Percentiles rank a stretch among this genome's conserved stretches.
These are phyloP conservation scores for Emydoidea blandingii DNA, from an alignment of 2,797 vertebrate species.

Conservation along the genomic window DNA sequence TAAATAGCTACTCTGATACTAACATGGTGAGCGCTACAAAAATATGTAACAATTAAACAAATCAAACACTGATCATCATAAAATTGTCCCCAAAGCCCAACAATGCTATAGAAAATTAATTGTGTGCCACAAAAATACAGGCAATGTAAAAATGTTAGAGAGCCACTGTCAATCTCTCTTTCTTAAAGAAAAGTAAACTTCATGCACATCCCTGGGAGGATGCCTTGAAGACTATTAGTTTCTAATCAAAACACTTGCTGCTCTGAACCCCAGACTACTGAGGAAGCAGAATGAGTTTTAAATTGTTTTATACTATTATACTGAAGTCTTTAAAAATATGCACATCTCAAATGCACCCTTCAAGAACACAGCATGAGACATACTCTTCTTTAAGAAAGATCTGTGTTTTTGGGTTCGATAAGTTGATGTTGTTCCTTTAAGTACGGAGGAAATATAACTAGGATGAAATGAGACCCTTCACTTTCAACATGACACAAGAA, in stretches of 20 bases:
- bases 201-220: not conserved
- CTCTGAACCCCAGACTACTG: not conserved
- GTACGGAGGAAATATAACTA: not conserved
- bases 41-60: not conserved
- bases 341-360: not conserved
- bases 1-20: not conserved
- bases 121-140: not conserved
- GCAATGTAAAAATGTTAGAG: not conserved
- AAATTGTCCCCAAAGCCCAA: not conserved
- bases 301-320: not conserved
- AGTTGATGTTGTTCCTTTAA: not conserved
- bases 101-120: not conserved
- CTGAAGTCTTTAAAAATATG: not conserved
- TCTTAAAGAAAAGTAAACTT: not conserved
- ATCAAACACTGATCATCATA: not conserved
- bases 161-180: not conserved
- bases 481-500: not conserved
- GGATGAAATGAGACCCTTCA: not conserved
- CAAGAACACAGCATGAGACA: not conserved
- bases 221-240: not conserved
- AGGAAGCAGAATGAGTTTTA: not conserved
- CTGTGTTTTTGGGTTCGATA: fast-evolving
- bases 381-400: not conserved
- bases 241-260: not conserved
- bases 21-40: not conserved